Evolutionary conservation across 2,113 vertebrate genomes (phyloP).

Genomic region (Aegithalos caudatus): DNA sequence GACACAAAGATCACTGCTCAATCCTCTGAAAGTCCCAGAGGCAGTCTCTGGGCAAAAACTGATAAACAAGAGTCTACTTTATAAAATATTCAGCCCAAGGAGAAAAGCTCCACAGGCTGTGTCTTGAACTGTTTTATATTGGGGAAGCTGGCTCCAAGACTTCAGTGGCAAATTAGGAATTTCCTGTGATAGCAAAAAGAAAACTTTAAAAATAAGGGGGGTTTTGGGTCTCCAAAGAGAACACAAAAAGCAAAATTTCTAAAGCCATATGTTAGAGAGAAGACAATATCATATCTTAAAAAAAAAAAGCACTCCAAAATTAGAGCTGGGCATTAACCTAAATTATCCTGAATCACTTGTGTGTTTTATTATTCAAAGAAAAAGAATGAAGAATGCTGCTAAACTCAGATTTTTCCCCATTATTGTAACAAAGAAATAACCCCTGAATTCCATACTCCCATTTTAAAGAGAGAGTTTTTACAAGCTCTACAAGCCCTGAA

Average conservation of each 20-base stretch:
- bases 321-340: not conserved
- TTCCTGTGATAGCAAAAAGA: not conserved
- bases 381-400: not conserved
- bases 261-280: not conserved
- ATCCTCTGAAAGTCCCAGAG: not conserved
- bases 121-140: not conserved
- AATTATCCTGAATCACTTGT: not conserved
- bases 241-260: not conserved
- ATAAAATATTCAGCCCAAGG: not conserved
- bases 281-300: not conserved
- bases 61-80: not conserved
- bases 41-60: not conserved
- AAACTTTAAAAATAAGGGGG: not conserved
- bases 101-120: not conserved
- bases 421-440: not conserved
- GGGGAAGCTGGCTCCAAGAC: not conserved
- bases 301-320: not conserved
- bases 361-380: not conserved
- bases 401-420: not conserved
- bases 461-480: not conserved
- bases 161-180: not conserved
- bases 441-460: accelerated
- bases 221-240: not conserved
- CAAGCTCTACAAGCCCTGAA: not conserved
- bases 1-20: not conserved